Evolutionary conservation across 2,797 vertebrate genomes (phyloP), one percentile per base, ranked within the genome.

Genomic region (Tragopan temminckii): DNA sequence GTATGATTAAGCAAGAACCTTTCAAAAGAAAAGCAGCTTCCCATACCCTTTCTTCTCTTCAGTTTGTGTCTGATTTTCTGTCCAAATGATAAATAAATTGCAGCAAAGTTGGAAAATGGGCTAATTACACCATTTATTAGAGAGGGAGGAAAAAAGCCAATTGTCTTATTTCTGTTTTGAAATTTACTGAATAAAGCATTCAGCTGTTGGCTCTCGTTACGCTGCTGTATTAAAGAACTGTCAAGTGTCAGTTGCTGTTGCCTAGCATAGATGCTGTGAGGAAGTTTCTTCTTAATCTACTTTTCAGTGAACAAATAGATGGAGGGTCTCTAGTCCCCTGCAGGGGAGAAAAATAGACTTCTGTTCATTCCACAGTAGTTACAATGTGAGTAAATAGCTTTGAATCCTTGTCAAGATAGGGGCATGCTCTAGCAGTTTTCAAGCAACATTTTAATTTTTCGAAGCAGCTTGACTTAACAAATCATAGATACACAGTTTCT

Each of bases 81-180:
- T 88, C 27, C 59, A 67, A 72, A 52, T 91, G 40, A 50, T 86
- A 85, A 95, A 92, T 69, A 94, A 81, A 89, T 81, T 76, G 52
- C 43, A 17, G 31, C 40, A 91, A 79, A 55, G 11, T 11, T 88
- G 70, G 36, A n/a, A 90, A 95, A 59, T 59, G 31, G 36, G 36
- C 40, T 85, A 80, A 76, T 92, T 78, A 63, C 2, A 13, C 40
- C 38, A 9, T 58, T 83, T 46, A 55, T 83, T 77, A 13, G 36
- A 5, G 9, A 3, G 20, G 4, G 17, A 8, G 4, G 21, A 9
- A 5, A 15, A 25, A 45, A 71, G 24, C 55, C 78, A 78, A 80
- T 29, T 76, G 25, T 94, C 67, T 80, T 89, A 38, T 6, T 95
- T 93, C 38, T 75, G 4, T 82, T 92, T 92, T n/a, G 61, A 27